Base-by-base conservation (phyloP, 2,797 vertebrate species). In the Syncerus caffer region DNA sequence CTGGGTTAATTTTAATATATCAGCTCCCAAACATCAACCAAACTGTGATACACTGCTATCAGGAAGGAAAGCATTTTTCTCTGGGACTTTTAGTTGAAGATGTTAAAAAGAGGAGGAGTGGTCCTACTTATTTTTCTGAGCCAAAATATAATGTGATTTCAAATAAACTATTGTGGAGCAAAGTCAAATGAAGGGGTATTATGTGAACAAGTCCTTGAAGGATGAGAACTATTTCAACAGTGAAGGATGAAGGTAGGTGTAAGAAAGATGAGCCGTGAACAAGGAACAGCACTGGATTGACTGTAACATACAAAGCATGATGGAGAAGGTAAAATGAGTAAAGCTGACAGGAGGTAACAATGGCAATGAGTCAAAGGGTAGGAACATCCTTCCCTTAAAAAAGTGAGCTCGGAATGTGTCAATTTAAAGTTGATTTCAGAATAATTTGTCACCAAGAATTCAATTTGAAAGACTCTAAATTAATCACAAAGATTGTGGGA, bases 341-440 rank as follows among this genome's bases (percentile, higher is more conserved):
- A 42, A 50, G 31, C 67, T 64, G 51, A 27, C 12, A 29, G 14
- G 57, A 34, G 7, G n/a, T 67, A 31, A 84, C 57, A 13, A 27
- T 11, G 13, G 14, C 19, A 53, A 10, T 11, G 29, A 27, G 47
- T 85, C 50, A 38, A 60, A 78, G 58, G 42, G 6, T 42, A 34
- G 47, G 12, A 42, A 51, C 21, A 86, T 57, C 9, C 10, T 76
- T 53, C 17, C 50, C 47, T 80, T 71, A 79, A 93, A 45, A 94
- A n/a, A 13, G 34, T 80, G 38, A 96, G 50, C 27, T 67, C 21
- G 51, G 9, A 51, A 6, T 29, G 7, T 64, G 1, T 79, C 78
- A n/a, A n/a, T n/a, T 79, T 14, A n/a, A 29, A 27, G 47, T 84
- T 11, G 57, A 90, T 97, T 94, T 97, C 31, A 87, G 87, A 67